Conservation (phyloP, 2,797 vertebrate genomes). For the Neosalanx taihuensis region DNA sequence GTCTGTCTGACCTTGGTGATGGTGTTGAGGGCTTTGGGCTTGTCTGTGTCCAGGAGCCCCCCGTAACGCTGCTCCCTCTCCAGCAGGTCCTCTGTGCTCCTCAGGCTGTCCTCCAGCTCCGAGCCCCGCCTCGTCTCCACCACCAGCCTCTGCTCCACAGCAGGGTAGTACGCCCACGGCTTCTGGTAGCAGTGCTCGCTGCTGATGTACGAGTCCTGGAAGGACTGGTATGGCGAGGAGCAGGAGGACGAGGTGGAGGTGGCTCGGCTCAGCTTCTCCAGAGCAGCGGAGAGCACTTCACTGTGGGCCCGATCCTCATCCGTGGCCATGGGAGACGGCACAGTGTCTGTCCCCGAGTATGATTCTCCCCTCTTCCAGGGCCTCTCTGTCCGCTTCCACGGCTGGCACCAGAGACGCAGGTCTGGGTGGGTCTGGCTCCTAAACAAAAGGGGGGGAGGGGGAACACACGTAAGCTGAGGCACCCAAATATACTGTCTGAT, state of each 20-base stretch:
- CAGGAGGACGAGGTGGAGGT: conserved; percentile 59
- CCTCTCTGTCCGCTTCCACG: conserved; percentile 86
- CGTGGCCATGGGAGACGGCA: conserved; percentile 52
- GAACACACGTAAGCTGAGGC: neutral
- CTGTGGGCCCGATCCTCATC: conserved; percentile 67
- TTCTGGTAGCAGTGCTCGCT: conserved; percentile 99
- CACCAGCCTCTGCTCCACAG: conserved; percentile 90
- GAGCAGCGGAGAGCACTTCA: conserved; percentile 76
- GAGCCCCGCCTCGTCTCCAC: conserved; percentile 88
- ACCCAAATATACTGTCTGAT: neutral
- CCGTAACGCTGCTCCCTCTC: conserved; percentile 77
- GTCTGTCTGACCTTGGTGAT: conserved; percentile 55
- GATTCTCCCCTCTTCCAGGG: conserved; percentile 64
- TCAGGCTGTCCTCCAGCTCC: conserved; percentile 84
- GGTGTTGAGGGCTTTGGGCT: conserved; percentile 63
- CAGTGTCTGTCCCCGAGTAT: conserved; percentile 44
- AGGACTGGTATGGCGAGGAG: conserved; percentile 64
- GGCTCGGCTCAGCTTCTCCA: conserved; percentile 76
- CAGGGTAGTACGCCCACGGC: conserved; percentile 89
- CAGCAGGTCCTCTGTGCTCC: conserved; percentile 82
- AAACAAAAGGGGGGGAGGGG: conserved; percentile 57
- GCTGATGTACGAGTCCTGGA: conserved; percentile 92
- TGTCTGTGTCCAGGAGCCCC: conserved; percentile 63
- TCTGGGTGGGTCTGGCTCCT: conserved; percentile 90
- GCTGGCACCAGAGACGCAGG: conserved; percentile 89